Evolutionary conservation across 2,888 invertebrate species (phyloP), one percentile per base, ranked within the genome.

Genomic region (Hirtodrosophila trivittata): DNA sequence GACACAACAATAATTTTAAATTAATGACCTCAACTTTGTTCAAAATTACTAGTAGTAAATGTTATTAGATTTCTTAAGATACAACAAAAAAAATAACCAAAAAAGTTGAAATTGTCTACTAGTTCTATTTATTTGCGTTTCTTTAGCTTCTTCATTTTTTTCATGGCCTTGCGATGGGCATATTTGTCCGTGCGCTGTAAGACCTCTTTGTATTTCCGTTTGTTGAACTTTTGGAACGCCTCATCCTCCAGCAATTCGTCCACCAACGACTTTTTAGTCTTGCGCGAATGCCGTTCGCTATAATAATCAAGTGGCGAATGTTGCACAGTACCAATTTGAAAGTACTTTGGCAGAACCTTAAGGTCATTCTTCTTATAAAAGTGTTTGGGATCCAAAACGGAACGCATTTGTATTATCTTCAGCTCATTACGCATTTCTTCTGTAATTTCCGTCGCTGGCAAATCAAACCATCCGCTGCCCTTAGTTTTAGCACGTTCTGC

Each of bases 361-460:
- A 95, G 92, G 87, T 97, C 97, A 89, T 97, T 97, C 86, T 96
- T 96, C 90, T 98, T 98, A 91, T 98, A 99, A 91, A 98, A 98
- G 74, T 94, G 95, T 89, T 98, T 98, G 0, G 98, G 97, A 91
- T 99, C 95, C 8, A 98, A 91, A 0, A 94, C 96, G 0, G 96
- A 95, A 80, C 99, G 93, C 98, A 99, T 98, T 91, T 97, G 95
- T 1, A 99, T 91, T 8, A 98, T 92, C 91, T 96, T 94, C 8
- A 99, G 92, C 90, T 99, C 98, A 87, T 95, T 95, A 90, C 95
- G 95, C 41, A 95, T 91, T 89, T 98, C 97, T 21, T 97, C 95
- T 0, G 97, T 98, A 77, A 98, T 89, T 90, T 98, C 97, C 9
- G 96, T 94, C 0, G 97, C 96, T 8, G 95, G 94, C 91, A 99